Percentiles rank a stretch among this genome's conserved stretches.
Evolutionary conservation across 1,140 invertebrate species (phyloP).

Genomic region (Drosophila elegans): DNA sequence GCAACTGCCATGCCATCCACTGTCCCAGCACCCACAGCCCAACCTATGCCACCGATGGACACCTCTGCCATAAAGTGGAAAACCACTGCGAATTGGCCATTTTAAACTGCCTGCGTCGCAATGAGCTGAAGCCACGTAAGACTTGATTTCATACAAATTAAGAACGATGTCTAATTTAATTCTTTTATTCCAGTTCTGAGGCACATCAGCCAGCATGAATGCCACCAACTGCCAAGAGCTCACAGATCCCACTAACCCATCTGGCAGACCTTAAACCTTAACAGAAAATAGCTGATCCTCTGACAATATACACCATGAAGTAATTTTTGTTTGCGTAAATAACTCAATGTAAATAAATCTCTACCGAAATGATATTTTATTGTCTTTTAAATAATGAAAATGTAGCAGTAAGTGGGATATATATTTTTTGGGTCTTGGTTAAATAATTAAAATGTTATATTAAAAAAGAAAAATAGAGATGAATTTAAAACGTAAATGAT

Average conservation of each 20-base stretch:
- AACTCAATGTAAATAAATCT: background rate
- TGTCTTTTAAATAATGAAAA: too few species aligned
- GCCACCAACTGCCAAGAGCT: conserved; percentile 27
- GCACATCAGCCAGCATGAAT: conserved; percentile 35
- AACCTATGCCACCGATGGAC: conserved; percentile 45
- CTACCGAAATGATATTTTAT: background rate
- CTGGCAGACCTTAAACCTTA: background rate
- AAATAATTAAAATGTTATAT: too few species aligned
- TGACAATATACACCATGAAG: background rate
- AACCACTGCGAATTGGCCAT: conserved; percentile 39
- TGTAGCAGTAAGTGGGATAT: too few species aligned
- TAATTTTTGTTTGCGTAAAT: background rate
- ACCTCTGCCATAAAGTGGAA: conserved; percentile 27
- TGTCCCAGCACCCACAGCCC: conserved; percentile 17
- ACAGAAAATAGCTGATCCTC: background rate
- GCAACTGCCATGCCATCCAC: conserved; percentile 48
- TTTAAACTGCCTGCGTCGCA: conserved; percentile 42
- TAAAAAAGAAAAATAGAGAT: too few species aligned
- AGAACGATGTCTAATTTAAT: background rate
- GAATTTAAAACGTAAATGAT: too few species aligned
- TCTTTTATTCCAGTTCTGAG: conserved; percentile 21
- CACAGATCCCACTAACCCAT: conserved; percentile 9
- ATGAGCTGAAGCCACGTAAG: conserved; percentile 29
- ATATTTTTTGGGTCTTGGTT: too few species aligned
- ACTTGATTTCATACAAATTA: background rate